Percentiles rank a stretch among this genome's conserved stretches.
Conservation (phyloP, 2,888 invertebrate genomes). For the Perizoma affinitatum region DNA sequence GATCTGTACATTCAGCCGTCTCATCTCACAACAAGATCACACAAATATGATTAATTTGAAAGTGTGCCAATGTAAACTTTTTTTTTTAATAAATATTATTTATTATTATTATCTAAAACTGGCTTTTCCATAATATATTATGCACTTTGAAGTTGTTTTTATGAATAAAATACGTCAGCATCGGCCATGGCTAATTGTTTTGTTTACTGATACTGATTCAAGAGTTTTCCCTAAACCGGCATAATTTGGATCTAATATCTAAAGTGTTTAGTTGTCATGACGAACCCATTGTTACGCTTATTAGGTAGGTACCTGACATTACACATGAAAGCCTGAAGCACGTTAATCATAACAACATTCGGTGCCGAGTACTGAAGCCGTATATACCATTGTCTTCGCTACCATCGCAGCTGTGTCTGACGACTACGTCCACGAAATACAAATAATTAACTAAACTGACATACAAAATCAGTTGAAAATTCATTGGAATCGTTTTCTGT, state of each 20-base stretch:
- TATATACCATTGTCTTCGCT: constrained; percentile 57
- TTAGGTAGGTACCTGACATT: constrained; percentile 22
- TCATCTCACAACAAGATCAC: too few species aligned
- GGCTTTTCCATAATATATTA: constrained; percentile 1
- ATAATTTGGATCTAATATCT: too few species aligned
- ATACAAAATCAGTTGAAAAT: too few species aligned
- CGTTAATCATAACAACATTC: constrained; percentile 60
- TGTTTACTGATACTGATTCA: background rate
- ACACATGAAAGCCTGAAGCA: constrained; percentile 32
- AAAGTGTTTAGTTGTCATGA: background rate
- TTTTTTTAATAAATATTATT: too few species aligned
- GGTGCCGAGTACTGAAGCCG: constrained; percentile 34
- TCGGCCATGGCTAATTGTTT: background rate
- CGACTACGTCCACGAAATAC: constrained; percentile 56
- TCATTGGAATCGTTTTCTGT: too few species aligned
- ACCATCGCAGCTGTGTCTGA: constrained; percentile 57
- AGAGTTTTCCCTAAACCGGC: background rate
- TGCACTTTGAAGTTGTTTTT: constrained; percentile 2
- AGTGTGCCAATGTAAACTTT: too few species aligned
- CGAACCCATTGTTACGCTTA: constrained; percentile 13
- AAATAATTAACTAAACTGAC: constrained; percentile 58
- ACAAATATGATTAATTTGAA: too few species aligned
- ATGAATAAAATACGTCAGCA: constrained; percentile 1
- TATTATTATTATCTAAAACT: too few species aligned
- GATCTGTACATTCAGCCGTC: too few species aligned